A percentile compares a stretch with the other conserved stretches of the same genome.
Conservation (phyloP, 2,888 invertebrate genomes). For the Folsomia manolachei region DNA sequence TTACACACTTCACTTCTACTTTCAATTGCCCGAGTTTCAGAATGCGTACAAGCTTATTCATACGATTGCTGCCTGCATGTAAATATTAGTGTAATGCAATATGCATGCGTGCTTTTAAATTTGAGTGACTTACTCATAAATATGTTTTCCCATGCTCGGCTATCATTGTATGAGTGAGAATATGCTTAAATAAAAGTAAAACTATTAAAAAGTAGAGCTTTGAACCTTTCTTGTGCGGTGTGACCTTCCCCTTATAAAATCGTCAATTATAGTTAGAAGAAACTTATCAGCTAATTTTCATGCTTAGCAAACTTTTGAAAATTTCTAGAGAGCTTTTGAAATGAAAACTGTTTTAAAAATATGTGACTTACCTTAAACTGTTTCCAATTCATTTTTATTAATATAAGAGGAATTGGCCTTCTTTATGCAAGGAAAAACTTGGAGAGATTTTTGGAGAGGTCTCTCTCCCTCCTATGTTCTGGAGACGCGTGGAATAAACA, state of each 20-base stretch:
- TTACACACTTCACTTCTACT: not conserved
- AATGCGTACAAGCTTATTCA: no score
- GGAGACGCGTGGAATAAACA: not conserved
- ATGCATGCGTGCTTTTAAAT: not conserved
- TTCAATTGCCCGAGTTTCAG: no score
- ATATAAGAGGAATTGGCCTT: no score
- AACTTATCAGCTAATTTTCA: no score
- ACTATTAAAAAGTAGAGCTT: not conserved
- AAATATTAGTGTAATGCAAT: not conserved
- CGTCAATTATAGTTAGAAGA: not conserved
- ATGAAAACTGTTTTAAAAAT: no score
- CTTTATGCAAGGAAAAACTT: not conserved
- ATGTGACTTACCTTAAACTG: constrained; percentile 5
- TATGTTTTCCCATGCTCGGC: no score
- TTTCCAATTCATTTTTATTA: constrained; percentile 18
- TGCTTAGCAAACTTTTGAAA: no score
- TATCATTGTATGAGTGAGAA: no score
- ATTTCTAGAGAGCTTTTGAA: no score
- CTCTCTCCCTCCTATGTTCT: not conserved
- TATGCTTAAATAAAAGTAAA: not conserved
- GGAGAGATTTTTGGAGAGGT: not conserved
- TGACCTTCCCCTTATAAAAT: not conserved
- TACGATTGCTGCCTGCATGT: no score
- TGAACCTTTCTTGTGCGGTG: not conserved
- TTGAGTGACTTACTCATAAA: not conserved